A percentile compares a stretch with the other conserved stretches of the same genome.
Evolutionary conservation across 2,888 invertebrate genomes (phyloP).

Genomic region (Epiblema foenella): DNA sequence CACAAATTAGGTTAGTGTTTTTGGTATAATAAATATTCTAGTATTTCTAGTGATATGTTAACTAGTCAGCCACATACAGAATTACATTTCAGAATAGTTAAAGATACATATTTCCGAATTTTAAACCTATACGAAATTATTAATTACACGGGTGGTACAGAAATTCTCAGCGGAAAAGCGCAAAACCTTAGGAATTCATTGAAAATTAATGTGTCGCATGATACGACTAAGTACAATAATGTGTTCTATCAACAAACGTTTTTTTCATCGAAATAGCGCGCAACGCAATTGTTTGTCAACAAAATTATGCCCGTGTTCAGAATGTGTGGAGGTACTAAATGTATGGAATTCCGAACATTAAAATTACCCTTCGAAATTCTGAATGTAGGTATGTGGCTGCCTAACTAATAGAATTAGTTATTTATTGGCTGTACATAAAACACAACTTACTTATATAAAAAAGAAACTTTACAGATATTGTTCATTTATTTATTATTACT

Average conservation of each 20-base stretch:
- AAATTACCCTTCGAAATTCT: neutral
- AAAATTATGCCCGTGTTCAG: no score
- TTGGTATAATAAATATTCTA: constrained; percentile 13
- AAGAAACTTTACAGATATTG: constrained; percentile 47
- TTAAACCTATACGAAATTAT: no score
- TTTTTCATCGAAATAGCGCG: no score
- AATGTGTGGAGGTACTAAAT: neutral
- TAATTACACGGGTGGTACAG: no score
- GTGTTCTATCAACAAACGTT: no score
- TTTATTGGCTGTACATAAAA: constrained; percentile 42
- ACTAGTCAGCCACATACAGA: neutral
- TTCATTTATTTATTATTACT: constrained; percentile 44
- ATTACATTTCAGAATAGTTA: no score
- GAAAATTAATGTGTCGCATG: no score
- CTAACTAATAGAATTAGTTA: constrained; percentile 28
- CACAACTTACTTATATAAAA: neutral
- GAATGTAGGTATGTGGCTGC: constrained; percentile 2
- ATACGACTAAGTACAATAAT: no score
- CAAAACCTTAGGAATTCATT: no score
- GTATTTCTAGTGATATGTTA: constrained; percentile 14
- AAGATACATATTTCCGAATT: no score
- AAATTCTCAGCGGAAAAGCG: no score
- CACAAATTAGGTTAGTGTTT: constrained; percentile 35
- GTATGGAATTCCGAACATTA: neutral
- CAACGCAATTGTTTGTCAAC: no score